These are phyloP conservation scores for Drosophila ambigua DNA, from an alignment of 1,140 invertebrate genomes.

Conservation along the genomic window DNA sequence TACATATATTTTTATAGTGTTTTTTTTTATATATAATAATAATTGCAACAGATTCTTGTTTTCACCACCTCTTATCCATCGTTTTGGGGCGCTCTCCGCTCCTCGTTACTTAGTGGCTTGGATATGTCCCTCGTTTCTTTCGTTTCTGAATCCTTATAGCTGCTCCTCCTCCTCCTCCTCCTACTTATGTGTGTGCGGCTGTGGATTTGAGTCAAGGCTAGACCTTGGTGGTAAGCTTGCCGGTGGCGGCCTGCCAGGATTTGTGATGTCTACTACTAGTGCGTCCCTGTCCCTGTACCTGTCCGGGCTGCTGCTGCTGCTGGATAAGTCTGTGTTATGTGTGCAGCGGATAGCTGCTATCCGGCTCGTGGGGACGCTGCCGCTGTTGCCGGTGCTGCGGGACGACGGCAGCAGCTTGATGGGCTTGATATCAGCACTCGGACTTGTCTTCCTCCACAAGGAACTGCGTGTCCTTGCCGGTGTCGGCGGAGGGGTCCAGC, in stretches of 20 bases:
- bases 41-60: slow-evolving; percentile 67
- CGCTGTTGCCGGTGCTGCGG: slow-evolving; percentile 42
- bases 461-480: slow-evolving; percentile 96
- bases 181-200: slow-evolving; percentile 21
- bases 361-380: slow-evolving; percentile 12
- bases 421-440: slow-evolving; percentile 84
- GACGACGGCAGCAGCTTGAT: slow-evolving; percentile 47
- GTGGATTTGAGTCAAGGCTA: slow-evolving; percentile 26
- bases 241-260: slow-evolving; percentile 57
- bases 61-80: slow-evolving; percentile 32
- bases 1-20: slow-evolving; percentile 47
- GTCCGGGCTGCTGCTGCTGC: slow-evolving; percentile 29
- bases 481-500: slow-evolving; percentile 93
- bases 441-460: slow-evolving; percentile 93
- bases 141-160: slow-evolving; percentile 47
- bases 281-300: slow-evolving; percentile 48
- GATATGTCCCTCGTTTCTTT: slow-evolving; percentile 18
- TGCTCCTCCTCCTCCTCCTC: neutral
- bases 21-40: slow-evolving; percentile 68
- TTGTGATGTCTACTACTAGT: slow-evolving; percentile 69
- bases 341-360: slow-evolving; percentile 63
- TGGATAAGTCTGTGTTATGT: slow-evolving; percentile 66
- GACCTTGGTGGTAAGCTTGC: slow-evolving; percentile 70
- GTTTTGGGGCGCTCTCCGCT: neutral
- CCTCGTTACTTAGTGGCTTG: neutral